Base-by-base conservation (phyloP, 2,797 vertebrate genomes). In the Rachycentron canadum region DNA sequence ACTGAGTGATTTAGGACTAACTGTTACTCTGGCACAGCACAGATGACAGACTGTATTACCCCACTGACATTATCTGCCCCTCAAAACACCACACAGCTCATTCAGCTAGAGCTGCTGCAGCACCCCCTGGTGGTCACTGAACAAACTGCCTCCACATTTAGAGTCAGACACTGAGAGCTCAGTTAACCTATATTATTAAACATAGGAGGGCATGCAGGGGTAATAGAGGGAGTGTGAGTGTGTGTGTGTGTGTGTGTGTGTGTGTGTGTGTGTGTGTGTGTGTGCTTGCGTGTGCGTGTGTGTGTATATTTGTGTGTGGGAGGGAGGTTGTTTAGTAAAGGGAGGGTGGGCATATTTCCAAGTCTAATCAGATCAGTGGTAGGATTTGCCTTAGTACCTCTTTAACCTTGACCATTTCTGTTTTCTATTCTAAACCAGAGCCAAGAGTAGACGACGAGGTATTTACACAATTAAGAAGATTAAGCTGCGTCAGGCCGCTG, bases 351-450 rank as follows among this genome's bases (percentile, higher is more conserved):
- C 57, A 73, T 81, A 59, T 82, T 78, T 80, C 75, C 67, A 73
- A 28, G 45, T 56, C 78, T 83, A 88, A 90, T 89, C 77, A 89
- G 81, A 92, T 89, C 76, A 82, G 66, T 85, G 16, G 7, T 36
- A 50, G 81, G 79, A 75, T 83, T 84, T 84, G 68, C 84, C 88
- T 88, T 84, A 91, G 77, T 77, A 63, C 76, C 79, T 83, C 81
- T 89, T 79, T 75, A 87, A 91, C 89, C 82, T 89, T 93, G 82
- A 78, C 79, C 81, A 78, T 72, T 83, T 85, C 70, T 25, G 53
- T 72, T 58, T 70, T 85, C 77, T 82, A 83, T 81, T 83, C 73
- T 67, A 83, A 85, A 88, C 14, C 78, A 77, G 43, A 78, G 76
- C 52, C 14, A 8, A 60, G 67, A 71, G 52, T 6, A 6, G 50